These are phyloP conservation scores for Zygogramma bicolorata DNA, from an alignment of 2,888 invertebrate species.

Conservation along the genomic window DNA sequence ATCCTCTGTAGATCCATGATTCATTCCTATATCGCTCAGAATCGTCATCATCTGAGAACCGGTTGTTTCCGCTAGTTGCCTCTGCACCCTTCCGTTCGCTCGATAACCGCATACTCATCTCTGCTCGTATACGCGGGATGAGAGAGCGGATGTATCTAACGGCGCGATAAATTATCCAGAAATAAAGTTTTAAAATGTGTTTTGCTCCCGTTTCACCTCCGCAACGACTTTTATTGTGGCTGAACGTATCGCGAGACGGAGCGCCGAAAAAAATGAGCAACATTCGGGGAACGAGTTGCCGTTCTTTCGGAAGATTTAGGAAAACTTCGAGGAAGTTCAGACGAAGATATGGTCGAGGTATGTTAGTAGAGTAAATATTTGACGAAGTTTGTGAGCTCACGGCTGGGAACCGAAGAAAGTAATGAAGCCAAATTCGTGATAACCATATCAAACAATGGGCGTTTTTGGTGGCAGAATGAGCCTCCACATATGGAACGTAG, in stretches of 20 bases:
- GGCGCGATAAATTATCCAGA: constrained; percentile 32
- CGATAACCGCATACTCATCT: constrained; percentile 6
- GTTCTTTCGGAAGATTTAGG: constrained; percentile 2
- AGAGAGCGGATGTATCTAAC: constrained; percentile 34
- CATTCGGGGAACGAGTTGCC: constrained; percentile 15
- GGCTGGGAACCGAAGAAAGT: background rate
- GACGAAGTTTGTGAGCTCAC: background rate
- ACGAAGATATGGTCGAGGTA: background rate
- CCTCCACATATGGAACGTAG: no score
- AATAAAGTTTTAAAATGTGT: constrained; percentile 31
- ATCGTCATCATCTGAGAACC: background rate
- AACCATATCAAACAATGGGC: no score
- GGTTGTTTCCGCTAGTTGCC: background rate
- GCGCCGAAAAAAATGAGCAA: constrained; percentile 17
- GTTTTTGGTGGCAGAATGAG: no score
- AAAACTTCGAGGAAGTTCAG: constrained; percentile 1
- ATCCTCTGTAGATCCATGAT: background rate
- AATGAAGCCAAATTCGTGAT: background rate
- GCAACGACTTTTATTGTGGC: constrained; percentile 23
- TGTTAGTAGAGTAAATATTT: background rate
- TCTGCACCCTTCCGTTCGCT: background rate
- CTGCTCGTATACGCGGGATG: background rate
- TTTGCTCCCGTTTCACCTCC: constrained; percentile 18
- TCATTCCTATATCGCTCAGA: background rate
- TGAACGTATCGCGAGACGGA: constrained; percentile 16